Evolutionary conservation across 1,140 invertebrate species (phyloP).

Genomic region (Colletes gigas): DNA sequence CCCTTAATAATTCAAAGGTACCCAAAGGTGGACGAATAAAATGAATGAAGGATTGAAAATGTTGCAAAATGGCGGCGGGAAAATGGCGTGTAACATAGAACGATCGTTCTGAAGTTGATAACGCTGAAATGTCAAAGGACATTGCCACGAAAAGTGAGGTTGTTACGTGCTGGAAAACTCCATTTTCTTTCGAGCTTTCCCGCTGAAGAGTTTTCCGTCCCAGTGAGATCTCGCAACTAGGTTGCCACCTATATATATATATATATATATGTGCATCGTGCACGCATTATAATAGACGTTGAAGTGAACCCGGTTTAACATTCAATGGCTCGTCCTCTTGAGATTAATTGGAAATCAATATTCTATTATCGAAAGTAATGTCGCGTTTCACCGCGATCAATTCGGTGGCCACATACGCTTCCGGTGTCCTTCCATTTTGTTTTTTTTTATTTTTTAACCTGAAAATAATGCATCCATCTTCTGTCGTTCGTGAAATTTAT

Average conservation of each 20-base stretch:
- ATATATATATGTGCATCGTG: constrained; percentile 12
- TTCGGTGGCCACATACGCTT: constrained; percentile 13
- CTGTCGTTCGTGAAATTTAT: not conserved
- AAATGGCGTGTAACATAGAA: no score
- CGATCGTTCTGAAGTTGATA: no score
- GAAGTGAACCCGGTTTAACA: constrained; percentile 37
- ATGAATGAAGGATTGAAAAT: no score
- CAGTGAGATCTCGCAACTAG: constrained; percentile 18
- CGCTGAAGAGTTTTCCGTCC: not conserved
- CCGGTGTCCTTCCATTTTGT: not conserved
- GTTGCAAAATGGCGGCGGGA: no score
- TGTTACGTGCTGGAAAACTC: not conserved
- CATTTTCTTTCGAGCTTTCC: not conserved
- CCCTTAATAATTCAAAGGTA: no score
- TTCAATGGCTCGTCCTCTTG: constrained; percentile 41
- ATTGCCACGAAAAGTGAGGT: not conserved
- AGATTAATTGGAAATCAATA: constrained; percentile 53
- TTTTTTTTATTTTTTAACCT: not conserved
- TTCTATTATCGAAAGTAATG: constrained; percentile 49
- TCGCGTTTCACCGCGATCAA: constrained; percentile 8
- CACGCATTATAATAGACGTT: constrained; percentile 37
- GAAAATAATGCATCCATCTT: not conserved
- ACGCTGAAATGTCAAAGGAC: not conserved
- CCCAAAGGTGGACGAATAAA: no score
- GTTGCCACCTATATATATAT: constrained; percentile 36